These are phyloP conservation scores for Oreochromis grahami DNA, from an alignment of 2,797 vertebrate genomes.

Conservation along the genomic window DNA sequence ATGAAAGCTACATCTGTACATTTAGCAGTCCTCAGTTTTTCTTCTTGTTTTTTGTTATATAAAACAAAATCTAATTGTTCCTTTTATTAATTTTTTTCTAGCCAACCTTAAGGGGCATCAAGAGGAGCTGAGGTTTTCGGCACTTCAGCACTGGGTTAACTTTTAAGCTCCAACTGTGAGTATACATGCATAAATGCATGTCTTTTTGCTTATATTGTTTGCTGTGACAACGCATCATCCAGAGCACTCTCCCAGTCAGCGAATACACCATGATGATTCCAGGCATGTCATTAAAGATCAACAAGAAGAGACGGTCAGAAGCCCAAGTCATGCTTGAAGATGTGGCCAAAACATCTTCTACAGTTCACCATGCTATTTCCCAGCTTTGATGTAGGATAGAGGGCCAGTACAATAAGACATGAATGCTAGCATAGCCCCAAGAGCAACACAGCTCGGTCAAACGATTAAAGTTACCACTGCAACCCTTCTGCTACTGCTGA, in stretches of 20 bases:
- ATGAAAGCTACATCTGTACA: neutral
- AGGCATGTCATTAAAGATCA: neutral
- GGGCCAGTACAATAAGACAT: neutral
- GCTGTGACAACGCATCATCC: neutral
- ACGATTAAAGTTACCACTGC: neutral
- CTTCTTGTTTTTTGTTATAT: neutral
- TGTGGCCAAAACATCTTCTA: neutral
- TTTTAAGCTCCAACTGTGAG: neutral
- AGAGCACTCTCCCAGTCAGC: neutral
- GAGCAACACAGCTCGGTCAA: neutral
- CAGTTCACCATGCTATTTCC: neutral
- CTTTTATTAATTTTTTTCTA: neutral
- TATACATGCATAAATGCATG: neutral
- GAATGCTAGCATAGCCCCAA: neutral
- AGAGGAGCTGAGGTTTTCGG: neutral
- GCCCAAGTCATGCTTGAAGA: neutral
- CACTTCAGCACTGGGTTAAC: neutral
- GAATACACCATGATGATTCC: neutral
- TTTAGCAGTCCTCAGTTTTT: neutral
- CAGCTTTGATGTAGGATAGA: neutral
- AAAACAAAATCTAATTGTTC: neutral
- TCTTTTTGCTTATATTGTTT: neutral
- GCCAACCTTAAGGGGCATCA: neutral
- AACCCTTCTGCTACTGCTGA: neutral
- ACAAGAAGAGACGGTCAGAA: neutral